A percentile compares a stretch with the other conserved stretches of the same genome.
Conservation (phyloP, 2,113 vertebrate species). For the Rhynchopsitta pachyrhyncha region DNA sequence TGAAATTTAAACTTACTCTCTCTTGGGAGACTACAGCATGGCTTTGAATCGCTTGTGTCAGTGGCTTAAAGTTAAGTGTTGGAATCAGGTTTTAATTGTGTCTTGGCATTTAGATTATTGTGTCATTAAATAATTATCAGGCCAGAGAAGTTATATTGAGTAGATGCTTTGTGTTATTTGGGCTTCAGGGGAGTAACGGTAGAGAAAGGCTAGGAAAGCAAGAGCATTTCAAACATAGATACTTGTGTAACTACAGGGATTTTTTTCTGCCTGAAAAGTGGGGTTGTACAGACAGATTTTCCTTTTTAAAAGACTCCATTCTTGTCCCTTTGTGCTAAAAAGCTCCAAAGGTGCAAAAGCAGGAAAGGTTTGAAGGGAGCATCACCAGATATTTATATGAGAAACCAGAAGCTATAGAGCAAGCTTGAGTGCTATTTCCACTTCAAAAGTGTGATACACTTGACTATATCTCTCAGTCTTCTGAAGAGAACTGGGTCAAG, state of each 20-base stretch:
- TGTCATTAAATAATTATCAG: background rate
- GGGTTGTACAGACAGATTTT: background rate
- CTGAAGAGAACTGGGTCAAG: constrained; percentile 18
- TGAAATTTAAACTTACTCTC: background rate
- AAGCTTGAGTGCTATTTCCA: background rate
- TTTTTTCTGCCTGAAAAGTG: background rate
- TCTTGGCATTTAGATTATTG: background rate
- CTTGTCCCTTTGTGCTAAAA: background rate
- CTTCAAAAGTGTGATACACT: constrained; percentile 13
- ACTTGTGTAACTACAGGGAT: background rate
- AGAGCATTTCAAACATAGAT: background rate
- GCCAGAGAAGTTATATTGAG: background rate
- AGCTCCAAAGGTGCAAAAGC: background rate
- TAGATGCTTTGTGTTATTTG: background rate
- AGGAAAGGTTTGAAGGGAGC: background rate
- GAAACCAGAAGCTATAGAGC: background rate
- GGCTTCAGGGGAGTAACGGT: background rate
- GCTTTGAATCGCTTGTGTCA: background rate
- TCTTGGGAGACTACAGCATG: background rate
- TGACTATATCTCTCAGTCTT: background rate
- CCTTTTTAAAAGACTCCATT: background rate
- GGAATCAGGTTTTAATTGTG: background rate
- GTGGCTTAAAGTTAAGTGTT: background rate
- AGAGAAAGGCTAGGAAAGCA: background rate
- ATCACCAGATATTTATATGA: background rate